phyloP scores from a whole-genome alignment of 1,140 invertebrate genomes.

The Procambarus clarkii region DNA sequence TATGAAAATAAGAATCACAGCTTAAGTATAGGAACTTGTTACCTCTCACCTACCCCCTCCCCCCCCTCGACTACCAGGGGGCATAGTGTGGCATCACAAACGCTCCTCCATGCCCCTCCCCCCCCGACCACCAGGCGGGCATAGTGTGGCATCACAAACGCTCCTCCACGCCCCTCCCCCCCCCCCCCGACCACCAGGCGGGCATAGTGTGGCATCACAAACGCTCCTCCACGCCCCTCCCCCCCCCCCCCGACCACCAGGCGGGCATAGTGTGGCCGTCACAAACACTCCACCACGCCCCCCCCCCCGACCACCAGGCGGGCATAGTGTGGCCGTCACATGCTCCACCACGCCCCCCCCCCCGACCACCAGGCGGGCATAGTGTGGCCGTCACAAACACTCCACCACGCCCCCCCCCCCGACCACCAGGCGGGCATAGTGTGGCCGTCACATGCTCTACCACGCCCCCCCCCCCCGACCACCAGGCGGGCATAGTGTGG shows the following conservation, averaged over 20 bases:
- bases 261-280: no score
- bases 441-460: not conserved
- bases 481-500: constrained; percentile 33
- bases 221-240: not conserved
- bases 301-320: not conserved
- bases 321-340: constrained; percentile 32
- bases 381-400: constrained; percentile 1
- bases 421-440: constrained; percentile 26
- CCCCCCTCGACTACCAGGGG: not conserved
- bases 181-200: no score
- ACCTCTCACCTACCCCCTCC: not conserved
- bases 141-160: constrained; percentile 38
- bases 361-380: constrained; percentile 12
- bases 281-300: constrained; percentile 2
- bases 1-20: constrained; percentile 45
- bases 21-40: constrained; percentile 37
- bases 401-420: not conserved
- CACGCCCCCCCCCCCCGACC: no score
- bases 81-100: constrained; percentile 45
- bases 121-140: not conserved
- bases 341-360: not conserved
- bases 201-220: no score
- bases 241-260: no score
- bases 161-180: no score
- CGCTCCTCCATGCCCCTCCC: no score